Evolutionary conservation across 1,140 invertebrate species (phyloP).

Genomic region (Aradophagus sp.): DNA sequence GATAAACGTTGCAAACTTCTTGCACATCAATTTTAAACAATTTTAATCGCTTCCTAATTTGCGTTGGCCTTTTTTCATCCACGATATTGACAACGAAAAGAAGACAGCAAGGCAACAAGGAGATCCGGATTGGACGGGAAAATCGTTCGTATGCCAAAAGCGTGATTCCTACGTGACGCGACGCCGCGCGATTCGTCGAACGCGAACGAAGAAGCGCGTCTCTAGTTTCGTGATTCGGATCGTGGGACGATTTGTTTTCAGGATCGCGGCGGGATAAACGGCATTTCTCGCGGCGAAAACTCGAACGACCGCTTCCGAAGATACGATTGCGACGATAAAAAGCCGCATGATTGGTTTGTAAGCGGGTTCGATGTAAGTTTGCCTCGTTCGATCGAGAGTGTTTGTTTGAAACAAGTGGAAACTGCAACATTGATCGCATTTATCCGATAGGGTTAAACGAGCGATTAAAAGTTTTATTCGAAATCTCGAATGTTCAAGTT

Average conservation of each 20-base stretch:
- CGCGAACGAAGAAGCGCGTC: constrained; percentile 7
- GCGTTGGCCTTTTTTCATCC: too few species aligned
- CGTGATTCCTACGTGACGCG: constrained; percentile 29
- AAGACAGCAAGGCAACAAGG: constrained; percentile 4
- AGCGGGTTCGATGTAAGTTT: too few species aligned
- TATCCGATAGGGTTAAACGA: too few species aligned
- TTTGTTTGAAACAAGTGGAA: too few species aligned
- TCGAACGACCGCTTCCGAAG: constrained; percentile 15
- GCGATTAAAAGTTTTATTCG: too few species aligned
- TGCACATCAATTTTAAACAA: too few species aligned
- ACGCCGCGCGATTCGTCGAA: constrained; percentile 27
- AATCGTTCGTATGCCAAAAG: constrained; percentile 35
- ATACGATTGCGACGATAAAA: constrained; percentile 22
- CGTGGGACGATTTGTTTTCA: constrained; percentile 44
- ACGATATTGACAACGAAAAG: too few species aligned
- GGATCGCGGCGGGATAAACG: constrained; percentile 14
- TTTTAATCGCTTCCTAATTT: too few species aligned
- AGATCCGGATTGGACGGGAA: constrained; percentile 21
- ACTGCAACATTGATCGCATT: too few species aligned
- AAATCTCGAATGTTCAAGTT: too few species aligned
- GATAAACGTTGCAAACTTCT: background rate
- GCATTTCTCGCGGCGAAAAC: constrained; percentile 23
- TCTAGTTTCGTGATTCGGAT: constrained; percentile 33
- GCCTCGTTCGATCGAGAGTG: too few species aligned
- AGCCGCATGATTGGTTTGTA: background rate